Percentiles rank a stretch among this genome's conserved stretches.
Conservation (phyloP, 64 coral and sea anemone genomes). For the Actinia tenebrosa region DNA sequence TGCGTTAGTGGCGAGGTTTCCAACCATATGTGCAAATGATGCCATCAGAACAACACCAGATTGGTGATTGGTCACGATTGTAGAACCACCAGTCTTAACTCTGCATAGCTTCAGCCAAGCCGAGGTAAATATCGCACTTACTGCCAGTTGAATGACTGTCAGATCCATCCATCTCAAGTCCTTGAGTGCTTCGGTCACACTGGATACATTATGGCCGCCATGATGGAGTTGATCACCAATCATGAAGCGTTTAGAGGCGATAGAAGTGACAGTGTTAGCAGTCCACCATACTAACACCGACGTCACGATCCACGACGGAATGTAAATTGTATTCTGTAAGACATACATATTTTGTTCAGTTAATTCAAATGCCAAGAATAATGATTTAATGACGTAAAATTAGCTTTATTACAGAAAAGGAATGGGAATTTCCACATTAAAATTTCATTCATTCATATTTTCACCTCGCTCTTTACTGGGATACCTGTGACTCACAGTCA, state of each 20-base stretch:
- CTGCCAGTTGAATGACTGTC: neutral
- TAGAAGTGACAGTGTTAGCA: neutral
- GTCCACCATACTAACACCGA: neutral
- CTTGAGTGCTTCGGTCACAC: neutral
- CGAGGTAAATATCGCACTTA: neutral
- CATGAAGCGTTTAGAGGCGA: neutral
- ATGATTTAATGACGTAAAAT: too few species aligned
- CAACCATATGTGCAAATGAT: neutral
- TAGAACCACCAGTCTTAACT: neutral
- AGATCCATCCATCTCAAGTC: constrained; percentile 6
- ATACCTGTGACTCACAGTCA: too few species aligned
- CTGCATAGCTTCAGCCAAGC: neutral
- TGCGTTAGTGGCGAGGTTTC: too few species aligned
- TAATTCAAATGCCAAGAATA: too few species aligned
- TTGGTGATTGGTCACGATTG: neutral
- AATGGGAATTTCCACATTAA: too few species aligned
- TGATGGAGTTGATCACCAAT: neutral
- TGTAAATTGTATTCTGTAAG: neutral
- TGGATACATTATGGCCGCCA: too few species aligned
- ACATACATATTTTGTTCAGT: neutral
- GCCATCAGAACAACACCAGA: neutral
- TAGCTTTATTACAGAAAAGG: too few species aligned
- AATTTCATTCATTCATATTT: too few species aligned
- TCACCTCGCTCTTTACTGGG: too few species aligned
- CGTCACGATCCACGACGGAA: neutral